Evolutionary conservation across 1,140 invertebrate genomes (phyloP), one percentile per base, ranked within the genome.

Genomic region (Panagrolaimus sp.): DNA sequence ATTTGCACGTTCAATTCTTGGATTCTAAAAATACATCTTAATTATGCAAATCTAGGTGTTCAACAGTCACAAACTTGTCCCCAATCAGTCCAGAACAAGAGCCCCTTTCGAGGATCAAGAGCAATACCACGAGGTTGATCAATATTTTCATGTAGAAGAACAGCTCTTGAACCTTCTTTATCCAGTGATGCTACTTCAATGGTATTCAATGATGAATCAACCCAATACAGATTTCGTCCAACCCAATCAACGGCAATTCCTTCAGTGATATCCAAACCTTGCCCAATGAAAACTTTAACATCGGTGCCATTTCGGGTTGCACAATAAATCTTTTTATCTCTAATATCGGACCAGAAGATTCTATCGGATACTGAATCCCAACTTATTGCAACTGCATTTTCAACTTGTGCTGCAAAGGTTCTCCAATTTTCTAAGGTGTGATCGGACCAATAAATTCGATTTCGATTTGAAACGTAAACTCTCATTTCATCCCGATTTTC

Each of bases 341-440:
- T 94, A 91, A 96, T 96, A 80, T 97, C 94, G 0, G 92, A 96
- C 94, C 94, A 97, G 85, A 89, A 93, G 70, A 96, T 93, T 0
- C 91, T 92, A 4, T 92, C 91, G 0, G 90, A 90, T 73, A 92
- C 90, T 91, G 95, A 96, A 79, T 97, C 93, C 38, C 92, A 94
- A 0, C 92, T 90, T 0, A 93, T 94, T 0, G 94, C 94, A 0
- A 97, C 94, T 1, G 96, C 94, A 84, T 96, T 97, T 83, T 96
- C 93, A 0, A 96, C 94, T 17, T 76, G 78, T 89, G 32, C 95
- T 91, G 0, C 93, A 92, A 2, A 96, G 89, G 69, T 93, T 84
- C 84, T 95, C 93, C 8, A 96, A 84, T 5, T 91, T 90, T 83
- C 93, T 90, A 75, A 93, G 90, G 76, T 93, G 89, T 0, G 94